phyloP scores from a whole-genome alignment of 1,140 invertebrate species.

The Sitodiplosis mosellana region DNA sequence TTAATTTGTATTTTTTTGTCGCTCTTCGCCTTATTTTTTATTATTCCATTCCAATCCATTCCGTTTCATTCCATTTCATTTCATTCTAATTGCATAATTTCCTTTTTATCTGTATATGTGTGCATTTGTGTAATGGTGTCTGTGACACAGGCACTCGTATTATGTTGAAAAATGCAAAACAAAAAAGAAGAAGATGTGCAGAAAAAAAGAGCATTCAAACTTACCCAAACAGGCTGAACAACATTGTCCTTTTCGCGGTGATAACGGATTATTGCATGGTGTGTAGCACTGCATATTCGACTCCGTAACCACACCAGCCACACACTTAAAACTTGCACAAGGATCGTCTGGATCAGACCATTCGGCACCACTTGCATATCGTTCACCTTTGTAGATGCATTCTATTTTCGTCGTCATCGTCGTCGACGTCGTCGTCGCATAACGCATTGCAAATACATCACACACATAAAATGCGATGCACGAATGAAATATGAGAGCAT shows the following conservation, averaged over 20 bases:
- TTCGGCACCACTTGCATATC: slow-evolving; percentile 53
- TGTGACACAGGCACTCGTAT: not conserved
- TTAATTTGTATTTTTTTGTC: no score
- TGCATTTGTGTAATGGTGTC: not conserved
- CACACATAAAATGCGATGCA: not conserved
- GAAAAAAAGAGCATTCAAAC: slow-evolving; percentile 7
- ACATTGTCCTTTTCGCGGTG: slow-evolving; percentile 53
- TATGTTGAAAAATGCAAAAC: not conserved
- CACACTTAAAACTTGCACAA: slow-evolving; percentile 50
- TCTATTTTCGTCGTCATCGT: slow-evolving; percentile 39
- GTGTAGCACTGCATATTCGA: slow-evolving; percentile 59
- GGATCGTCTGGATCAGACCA: slow-evolving; percentile 52
- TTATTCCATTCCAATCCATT: no score
- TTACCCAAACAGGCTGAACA: slow-evolving; percentile 64
- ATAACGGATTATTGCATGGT: slow-evolving; percentile 45
- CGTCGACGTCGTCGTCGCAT: no score
- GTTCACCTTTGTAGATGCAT: slow-evolving; percentile 50
- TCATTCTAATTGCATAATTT: no score
- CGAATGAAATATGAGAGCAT: not conserved
- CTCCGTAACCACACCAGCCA: slow-evolving; percentile 67
- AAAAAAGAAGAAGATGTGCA: not conserved
- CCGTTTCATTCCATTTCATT: no score
- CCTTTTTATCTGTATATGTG: no score
- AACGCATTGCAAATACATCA: not conserved
- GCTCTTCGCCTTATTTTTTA: no score